These are phyloP conservation scores for Hetaerina americana DNA, from an alignment of 1,140 invertebrate genomes.

Conservation along the genomic window DNA sequence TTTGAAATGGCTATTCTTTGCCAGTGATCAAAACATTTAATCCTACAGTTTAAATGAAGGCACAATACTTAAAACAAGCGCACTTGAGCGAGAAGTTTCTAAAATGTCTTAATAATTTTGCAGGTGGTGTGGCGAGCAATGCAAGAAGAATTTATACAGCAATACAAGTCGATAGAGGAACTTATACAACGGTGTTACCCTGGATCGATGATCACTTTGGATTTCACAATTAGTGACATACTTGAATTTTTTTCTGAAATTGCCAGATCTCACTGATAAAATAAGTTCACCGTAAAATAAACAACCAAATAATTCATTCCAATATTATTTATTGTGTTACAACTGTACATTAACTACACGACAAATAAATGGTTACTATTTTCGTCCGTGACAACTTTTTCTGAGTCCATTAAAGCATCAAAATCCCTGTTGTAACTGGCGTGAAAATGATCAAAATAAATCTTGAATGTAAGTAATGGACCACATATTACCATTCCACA, in stretches of 20 bases:
- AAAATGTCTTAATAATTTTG: conserved; percentile 14
- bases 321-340: not conserved
- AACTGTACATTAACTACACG: not conserved
- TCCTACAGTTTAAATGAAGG: too few species aligned
- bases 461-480: too few species aligned
- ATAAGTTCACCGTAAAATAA: not conserved
- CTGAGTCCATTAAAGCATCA: too few species aligned
- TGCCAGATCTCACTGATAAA: conserved; percentile 74
- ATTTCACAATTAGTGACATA: conserved; percentile 94
- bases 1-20: too few species aligned
- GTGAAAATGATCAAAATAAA: too few species aligned
- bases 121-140: conserved; percentile 97
- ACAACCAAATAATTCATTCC: not conserved
- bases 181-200: conserved; percentile 94
- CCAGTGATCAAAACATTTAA: too few species aligned
- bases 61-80: too few species aligned
- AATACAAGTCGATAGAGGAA: conserved; percentile 89
- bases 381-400: too few species aligned
- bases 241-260: conserved; percentile 96
- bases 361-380: not conserved
- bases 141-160: conserved; percentile 97
- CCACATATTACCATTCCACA: too few species aligned
- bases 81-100: not conserved
- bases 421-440: too few species aligned
- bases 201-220: conserved; percentile 83